Percentiles rank a stretch among this genome's conserved stretches.
Evolutionary conservation across 2,888 invertebrate genomes (phyloP).

Genomic region (Dysmachus trigonus): DNA sequence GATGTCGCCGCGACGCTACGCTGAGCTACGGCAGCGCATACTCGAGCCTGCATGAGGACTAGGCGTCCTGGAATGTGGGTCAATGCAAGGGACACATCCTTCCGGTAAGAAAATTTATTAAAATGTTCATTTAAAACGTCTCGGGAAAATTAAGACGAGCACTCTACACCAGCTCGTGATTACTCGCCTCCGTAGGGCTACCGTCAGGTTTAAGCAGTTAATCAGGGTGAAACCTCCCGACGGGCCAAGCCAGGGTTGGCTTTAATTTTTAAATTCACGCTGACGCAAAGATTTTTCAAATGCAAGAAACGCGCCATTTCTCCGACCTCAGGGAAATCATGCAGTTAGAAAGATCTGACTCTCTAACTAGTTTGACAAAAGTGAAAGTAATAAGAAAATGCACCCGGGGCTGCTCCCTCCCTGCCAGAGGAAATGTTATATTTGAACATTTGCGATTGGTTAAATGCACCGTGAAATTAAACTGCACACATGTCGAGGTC

Average conservation of each 20-base stretch:
- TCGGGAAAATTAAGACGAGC: constrained; percentile 6
- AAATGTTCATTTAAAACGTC: constrained; percentile 21
- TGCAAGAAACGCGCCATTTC: background rate
- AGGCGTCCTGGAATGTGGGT: background rate
- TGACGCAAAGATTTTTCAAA: background rate
- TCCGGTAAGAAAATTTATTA: constrained; percentile 19
- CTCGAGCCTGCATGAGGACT: background rate
- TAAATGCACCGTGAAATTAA: background rate
- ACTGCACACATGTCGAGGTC: background rate
- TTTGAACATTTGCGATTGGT: background rate
- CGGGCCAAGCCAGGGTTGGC: background rate
- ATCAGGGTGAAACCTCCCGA: background rate
- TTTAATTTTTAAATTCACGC: background rate
- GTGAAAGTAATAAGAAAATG: background rate
- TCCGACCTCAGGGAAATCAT: background rate
- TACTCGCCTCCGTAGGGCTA: background rate
- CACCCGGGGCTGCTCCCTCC: background rate
- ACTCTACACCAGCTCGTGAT: background rate
- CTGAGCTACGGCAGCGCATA: background rate
- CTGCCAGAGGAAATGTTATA: background rate
- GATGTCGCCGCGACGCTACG: background rate
- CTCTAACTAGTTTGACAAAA: background rate
- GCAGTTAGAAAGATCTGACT: background rate
- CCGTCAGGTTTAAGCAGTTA: background rate
- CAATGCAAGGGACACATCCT: constrained; percentile 13